Base-by-base conservation (phyloP, 2,888 invertebrate genomes). In the Allacma fusca region DNA sequence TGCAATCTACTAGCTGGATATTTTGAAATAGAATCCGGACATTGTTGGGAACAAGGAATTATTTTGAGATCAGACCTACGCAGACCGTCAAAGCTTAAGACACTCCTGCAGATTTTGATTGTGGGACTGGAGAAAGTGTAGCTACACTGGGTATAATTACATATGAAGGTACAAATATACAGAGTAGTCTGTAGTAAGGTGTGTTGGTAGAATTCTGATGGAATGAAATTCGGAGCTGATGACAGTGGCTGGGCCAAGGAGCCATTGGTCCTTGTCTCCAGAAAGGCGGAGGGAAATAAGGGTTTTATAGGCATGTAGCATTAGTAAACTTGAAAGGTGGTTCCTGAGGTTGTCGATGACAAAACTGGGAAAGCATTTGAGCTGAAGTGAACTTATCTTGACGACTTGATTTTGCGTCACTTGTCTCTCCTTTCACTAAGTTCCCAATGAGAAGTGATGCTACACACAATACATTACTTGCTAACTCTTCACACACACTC, bases 381-480 rank as follows among this genome's bases (percentile, higher is more conserved):
- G 73, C 62, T 73, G 40, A 73, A 62, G 34, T 73, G 34, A 73
- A 73, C 21, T 73, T 34, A 73, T 72, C 62, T 62, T 59, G 73
- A 73, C 62, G 59, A 73, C 62, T 73, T 62, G 34, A 73, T 62
- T 73, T 40, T 34, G 21, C 73, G 59, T 73, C 59, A 57, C 72
- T 72, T 72, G 72, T 59, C 72, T 57, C 59, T n/a, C 70, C 24
- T 34, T 21, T 7, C 21, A 23, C n/a, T 5, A 68, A 67, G 28
- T 29, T 68, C 1, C 29, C 28, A 34, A 68, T 29, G 16, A 68
- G 40, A 29, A n/a, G 34, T 40, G 68, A 68, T 19, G 59, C 59
- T 40, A 13, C n/a, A 59, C 59, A 59, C 59, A 59, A 59, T 23
- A 59, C n/a, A 59, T 59, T 59, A 59, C 59, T 59, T 19, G 59